These are phyloP conservation scores for Neodiprion fabricii DNA, from an alignment of 1,140 invertebrate species.

Conservation along the genomic window DNA sequence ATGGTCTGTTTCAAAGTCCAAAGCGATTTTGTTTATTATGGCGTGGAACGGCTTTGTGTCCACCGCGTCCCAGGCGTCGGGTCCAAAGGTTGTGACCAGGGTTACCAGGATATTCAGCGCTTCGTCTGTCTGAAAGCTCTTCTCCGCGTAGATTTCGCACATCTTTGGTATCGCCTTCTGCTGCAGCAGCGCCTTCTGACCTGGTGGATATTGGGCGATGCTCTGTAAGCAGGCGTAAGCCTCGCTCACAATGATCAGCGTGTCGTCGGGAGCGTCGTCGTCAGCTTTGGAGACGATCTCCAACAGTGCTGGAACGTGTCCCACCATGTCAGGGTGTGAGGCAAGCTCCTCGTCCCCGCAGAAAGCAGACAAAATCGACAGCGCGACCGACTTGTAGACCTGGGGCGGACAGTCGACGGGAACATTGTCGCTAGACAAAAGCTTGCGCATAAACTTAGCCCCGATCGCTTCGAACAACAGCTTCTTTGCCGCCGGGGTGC, in stretches of 20 bases:
- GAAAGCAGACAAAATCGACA: slow-evolving; percentile 84
- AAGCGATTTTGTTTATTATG: slow-evolving; percentile 81
- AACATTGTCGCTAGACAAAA: slow-evolving; percentile 76
- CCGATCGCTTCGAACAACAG: slow-evolving; percentile 89
- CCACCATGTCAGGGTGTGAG: slow-evolving; percentile 80
- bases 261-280: slow-evolving; percentile 82
- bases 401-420: slow-evolving; percentile 84
- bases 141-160: slow-evolving; percentile 83
- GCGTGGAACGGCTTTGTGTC: slow-evolving; percentile 77
- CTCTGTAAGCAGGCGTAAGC: slow-evolving; percentile 83
- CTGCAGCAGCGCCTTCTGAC: slow-evolving; percentile 77
- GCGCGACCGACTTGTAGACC: slow-evolving; percentile 88
- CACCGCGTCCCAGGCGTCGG: slow-evolving; percentile 74
- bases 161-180: slow-evolving; percentile 80
- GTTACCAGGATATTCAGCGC: slow-evolving; percentile 80
- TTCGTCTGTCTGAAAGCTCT: slow-evolving; percentile 87
- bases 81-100: slow-evolving; percentile 72
- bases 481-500: slow-evolving; percentile 73
- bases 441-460: slow-evolving; percentile 80
- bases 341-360: slow-evolving; percentile 80
- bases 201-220: slow-evolving; percentile 75
- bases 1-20: slow-evolving; percentile 87
- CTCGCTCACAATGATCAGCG: slow-evolving; percentile 86
- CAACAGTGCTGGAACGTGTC: slow-evolving; percentile 79
- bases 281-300: slow-evolving; percentile 82